A percentile compares a stretch with the other conserved stretches of the same genome.
phyloP scores from a whole-genome alignment of 2,797 vertebrate species.

The Avahi laniger region DNA sequence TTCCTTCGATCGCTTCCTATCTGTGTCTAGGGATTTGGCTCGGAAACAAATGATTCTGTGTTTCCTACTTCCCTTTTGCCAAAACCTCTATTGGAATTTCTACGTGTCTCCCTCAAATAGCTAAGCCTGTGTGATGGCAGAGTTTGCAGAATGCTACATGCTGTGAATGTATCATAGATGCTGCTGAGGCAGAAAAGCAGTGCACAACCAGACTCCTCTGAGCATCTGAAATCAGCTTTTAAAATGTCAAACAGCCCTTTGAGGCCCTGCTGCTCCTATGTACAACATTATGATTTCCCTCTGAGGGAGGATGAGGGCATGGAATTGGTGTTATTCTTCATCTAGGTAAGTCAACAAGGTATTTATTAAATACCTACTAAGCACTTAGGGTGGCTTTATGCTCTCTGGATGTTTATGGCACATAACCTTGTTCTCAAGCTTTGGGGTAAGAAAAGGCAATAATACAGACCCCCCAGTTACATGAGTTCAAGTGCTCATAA shows the following conservation, averaged over 20 bases:
- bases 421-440: neutral
- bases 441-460: neutral
- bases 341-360: neutral
- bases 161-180: constrained; percentile 38
- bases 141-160: constrained; percentile 30
- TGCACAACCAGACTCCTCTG: constrained; percentile 32
- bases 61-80: neutral
- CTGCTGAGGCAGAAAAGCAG: constrained; percentile 42
- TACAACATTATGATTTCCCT: constrained; percentile 56
- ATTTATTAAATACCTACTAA: constrained; percentile 32
- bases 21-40: neutral
- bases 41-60: neutral
- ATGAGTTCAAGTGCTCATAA: neutral
- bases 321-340: neutral
- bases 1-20: neutral
- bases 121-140: neutral
- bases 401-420: neutral
- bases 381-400: neutral
- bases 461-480: neutral
- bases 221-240: constrained; percentile 64
- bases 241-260: constrained; percentile 60
- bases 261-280: neutral
- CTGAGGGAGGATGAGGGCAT: neutral
- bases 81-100: neutral
- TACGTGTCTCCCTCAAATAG: neutral